Evolutionary conservation across 2,888 invertebrate species (phyloP), one percentile per base, ranked within the genome.

Genomic region (Eulithis testata): DNA sequence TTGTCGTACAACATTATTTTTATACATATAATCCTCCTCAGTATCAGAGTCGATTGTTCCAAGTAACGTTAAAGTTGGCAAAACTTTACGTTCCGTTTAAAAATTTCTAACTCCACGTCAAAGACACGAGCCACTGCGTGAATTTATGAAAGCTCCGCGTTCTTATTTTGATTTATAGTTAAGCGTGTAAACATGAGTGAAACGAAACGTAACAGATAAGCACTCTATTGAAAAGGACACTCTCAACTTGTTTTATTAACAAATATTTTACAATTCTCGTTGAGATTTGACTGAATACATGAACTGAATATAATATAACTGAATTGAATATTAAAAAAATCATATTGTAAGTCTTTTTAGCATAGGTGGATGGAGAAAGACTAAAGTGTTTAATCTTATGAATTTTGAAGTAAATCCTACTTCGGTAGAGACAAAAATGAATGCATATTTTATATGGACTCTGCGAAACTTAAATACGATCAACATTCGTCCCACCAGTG

Each of bases 171-270:
- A 67, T 67, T 66, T 67, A 67, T 64, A 67, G 67, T 67, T 63
- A 36, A 64, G 60, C 52, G 57, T 58, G 60, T 60, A 60, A 66
- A 67, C 66, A 65, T 50, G 64, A 65, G 71, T 73, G 69, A 66
- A 73, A 69, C 61, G 73, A 21, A 71, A 69, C 71, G 73, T 57
- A 69, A 69, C 55, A 66, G 71, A 69, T 68, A 69, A 68, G 64
- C 58, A 57, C 59, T 72, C 51, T 61, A 70, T 68, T 64, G 57
- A 71, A 68, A 66, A 65, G 52, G 45, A 61, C 65, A 69, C 62
- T 68, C 63, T 21, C 21, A 49, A 21, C 21, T 49, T 49, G 11
- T 21, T 21, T 21, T 21, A 21, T 49, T 4, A 49, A 21, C 49
- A 63, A 62, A 60, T 71, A 70, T 63, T 72, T 60, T 44, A 53